phyloP scores from a whole-genome alignment of 2,888 invertebrate genomes.

The Cantharis flavilabris region DNA sequence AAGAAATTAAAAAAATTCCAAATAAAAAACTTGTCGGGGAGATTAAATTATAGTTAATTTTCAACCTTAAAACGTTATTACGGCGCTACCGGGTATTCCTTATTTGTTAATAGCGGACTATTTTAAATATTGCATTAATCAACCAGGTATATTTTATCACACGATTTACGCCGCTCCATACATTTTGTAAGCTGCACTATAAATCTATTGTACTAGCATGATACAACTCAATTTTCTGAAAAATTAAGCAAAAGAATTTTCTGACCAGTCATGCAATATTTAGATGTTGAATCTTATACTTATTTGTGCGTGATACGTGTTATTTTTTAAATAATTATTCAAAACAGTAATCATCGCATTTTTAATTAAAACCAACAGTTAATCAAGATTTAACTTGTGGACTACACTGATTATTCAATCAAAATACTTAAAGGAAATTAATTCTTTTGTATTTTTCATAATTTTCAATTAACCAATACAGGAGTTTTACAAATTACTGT shows the following conservation, averaged over 20 bases:
- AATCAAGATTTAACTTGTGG: neutral
- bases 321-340: neutral
- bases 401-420: neutral
- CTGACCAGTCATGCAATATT: constrained; percentile 33
- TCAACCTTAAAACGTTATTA: constrained; percentile 41
- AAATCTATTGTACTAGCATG: constrained; percentile 34
- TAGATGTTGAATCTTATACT: constrained; percentile 19
- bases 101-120: constrained; percentile 27
- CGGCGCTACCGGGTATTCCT: constrained; percentile 35
- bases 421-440: neutral
- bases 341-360: neutral
- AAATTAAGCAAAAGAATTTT: constrained; percentile 31
- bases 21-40: constrained; percentile 36
- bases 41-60: constrained; percentile 43
- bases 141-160: neutral
- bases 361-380: neutral
- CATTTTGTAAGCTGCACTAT: neutral
- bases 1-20: constrained; percentile 38
- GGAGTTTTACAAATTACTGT: neutral
- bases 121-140: neutral
- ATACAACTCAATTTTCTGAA: constrained; percentile 38
- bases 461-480: neutral
- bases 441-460: neutral
- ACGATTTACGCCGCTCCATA: constrained; percentile 7
- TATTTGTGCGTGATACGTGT: constrained; percentile 28